phyloP scores from a whole-genome alignment of 2,797 vertebrate genomes.

The Chaetodon trifasciatus region DNA sequence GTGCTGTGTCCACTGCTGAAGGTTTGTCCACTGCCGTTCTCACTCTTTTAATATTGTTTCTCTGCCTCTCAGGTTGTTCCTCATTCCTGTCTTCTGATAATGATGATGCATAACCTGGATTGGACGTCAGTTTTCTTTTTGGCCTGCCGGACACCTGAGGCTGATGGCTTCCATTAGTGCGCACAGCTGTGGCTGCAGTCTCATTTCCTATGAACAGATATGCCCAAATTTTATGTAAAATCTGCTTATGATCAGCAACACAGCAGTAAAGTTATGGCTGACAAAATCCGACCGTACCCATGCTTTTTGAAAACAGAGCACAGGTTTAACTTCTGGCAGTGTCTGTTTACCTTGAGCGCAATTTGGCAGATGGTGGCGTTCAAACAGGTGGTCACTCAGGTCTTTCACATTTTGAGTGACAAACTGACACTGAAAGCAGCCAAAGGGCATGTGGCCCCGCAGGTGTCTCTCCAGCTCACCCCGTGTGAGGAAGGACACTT shows the following conservation, averaged over 20 bases:
- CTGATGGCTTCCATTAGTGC: slow-evolving; percentile 4
- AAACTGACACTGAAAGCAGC: slow-evolving; percentile 86
- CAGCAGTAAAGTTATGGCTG: neutral
- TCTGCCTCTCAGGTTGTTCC: slow-evolving; percentile 38
- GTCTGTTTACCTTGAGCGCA: slow-evolving; percentile 44
- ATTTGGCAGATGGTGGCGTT: slow-evolving; percentile 57
- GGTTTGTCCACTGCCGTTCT: slow-evolving; percentile 37
- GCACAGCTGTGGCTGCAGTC: neutral
- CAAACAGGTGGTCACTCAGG: slow-evolving; percentile 83
- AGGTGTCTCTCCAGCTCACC: slow-evolving; percentile 86
- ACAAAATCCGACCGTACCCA: neutral
- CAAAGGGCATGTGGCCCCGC: slow-evolving; percentile 86
- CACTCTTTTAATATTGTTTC: slow-evolving; percentile 26
- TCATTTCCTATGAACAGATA: slow-evolving; percentile 43
- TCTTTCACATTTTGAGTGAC: slow-evolving; percentile 83
- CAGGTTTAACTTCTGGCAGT: neutral
- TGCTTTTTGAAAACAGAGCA: neutral
- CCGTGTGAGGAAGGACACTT: slow-evolving; percentile 80
- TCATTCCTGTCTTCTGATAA: slow-evolving; percentile 16
- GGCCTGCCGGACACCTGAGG: slow-evolving; percentile 31
- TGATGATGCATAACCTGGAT: neutral
- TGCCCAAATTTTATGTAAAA: neutral
- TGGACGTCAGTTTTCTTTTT: slow-evolving; percentile 49
- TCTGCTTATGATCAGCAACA: neutral
- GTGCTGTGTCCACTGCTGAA: slow-evolving; percentile 16